Evolutionary conservation across 2,888 invertebrate genomes (phyloP).

Genomic region (Limnephilus marmoratus): DNA sequence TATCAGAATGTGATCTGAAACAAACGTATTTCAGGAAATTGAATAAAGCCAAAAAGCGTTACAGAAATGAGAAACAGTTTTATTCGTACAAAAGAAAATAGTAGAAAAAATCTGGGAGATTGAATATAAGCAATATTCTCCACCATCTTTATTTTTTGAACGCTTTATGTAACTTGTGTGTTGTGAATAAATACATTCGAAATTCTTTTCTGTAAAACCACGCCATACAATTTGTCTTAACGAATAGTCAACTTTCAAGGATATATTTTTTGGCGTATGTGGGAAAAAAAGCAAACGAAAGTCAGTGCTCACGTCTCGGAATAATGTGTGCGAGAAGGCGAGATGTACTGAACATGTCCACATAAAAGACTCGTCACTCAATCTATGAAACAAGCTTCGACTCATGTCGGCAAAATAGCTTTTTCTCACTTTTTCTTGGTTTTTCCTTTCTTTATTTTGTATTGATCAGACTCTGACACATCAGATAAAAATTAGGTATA

Average conservation of each 20-base stretch:
- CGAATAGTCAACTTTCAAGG: conserved; percentile 15
- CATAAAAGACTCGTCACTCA: conserved; percentile 1
- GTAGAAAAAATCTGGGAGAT: neutral
- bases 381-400: neutral
- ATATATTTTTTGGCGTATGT: neutral
- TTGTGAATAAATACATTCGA: conserved; percentile 30
- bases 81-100: neutral
- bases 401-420: neutral
- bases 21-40: neutral
- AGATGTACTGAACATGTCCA: neutral
- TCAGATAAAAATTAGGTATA: neutral
- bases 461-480: neutral
- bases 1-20: neutral
- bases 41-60: neutral
- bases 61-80: neutral
- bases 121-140: neutral
- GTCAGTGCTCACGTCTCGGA: neutral
- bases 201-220: conserved; percentile 28
- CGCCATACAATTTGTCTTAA: conserved; percentile 11
- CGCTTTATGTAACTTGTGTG: neutral
- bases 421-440: neutral
- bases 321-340: neutral
- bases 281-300: neutral
- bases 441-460: neutral
- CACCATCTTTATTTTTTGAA: neutral